These are phyloP conservation scores for Coryphaenoides rupestris DNA, from an alignment of 2,113 vertebrate genomes.

Conservation along the genomic window DNA sequence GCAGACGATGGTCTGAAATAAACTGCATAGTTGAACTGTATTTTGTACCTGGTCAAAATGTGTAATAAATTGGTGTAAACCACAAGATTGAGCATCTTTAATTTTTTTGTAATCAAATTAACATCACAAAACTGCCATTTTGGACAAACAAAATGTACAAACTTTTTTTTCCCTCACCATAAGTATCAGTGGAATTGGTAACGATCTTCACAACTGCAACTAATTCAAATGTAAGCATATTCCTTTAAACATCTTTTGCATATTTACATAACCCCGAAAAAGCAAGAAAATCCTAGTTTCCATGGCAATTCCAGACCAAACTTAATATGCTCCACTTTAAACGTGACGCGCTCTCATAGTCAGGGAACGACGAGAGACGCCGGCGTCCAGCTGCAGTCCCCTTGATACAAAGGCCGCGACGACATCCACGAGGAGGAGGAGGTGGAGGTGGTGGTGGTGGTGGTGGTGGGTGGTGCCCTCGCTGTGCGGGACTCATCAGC, in stretches of 20 bases:
- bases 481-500: constrained; percentile 17
- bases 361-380: constrained; percentile 17
- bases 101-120: constrained; percentile 51
- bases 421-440: too few relatives aligned
- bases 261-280: constrained; percentile 57
- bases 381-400: constrained; percentile 39
- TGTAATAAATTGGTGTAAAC: constrained; percentile 77
- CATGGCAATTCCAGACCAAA: constrained; percentile 41
- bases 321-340: constrained; percentile 16
- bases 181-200: constrained; percentile 16
- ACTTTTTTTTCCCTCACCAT: constrained; percentile 12
- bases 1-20: constrained; percentile 66
- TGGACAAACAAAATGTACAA: constrained; percentile 52
- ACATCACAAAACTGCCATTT: constrained; percentile 45
- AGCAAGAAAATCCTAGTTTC: constrained; percentile 52
- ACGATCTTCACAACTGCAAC: constrained; percentile 20
- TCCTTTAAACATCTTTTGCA: constrained; percentile 19
- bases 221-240: constrained; percentile 9
- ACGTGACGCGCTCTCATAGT: constrained; percentile 17
- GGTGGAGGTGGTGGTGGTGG: constrained; percentile 42
- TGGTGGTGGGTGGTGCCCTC: constrained; percentile 25
- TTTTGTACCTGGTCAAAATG: constrained; percentile 79
- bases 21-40: constrained; percentile 74
- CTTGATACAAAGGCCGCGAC: constrained; percentile 31
- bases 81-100: constrained; percentile 31